Conservation (phyloP, 2,797 vertebrate genomes). For the Eidolon dupreanum region DNA sequence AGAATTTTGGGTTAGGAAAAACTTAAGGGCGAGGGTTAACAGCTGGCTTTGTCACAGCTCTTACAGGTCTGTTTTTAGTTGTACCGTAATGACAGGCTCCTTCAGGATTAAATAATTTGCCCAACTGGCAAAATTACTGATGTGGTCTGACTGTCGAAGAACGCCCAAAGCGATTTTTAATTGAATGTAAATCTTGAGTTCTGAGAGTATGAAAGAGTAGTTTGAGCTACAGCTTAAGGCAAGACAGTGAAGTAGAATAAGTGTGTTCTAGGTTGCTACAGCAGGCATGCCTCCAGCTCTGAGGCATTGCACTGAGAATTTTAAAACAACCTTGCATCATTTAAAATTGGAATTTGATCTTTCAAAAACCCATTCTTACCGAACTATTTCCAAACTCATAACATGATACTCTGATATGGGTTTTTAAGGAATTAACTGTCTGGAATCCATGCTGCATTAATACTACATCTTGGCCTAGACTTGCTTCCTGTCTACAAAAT, state of each 20-base stretch:
- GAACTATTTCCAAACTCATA: background rate
- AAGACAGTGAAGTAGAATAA: background rate
- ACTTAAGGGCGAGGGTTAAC: background rate
- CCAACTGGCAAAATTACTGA: background rate
- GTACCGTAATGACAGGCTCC: background rate
- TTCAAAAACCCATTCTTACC: background rate
- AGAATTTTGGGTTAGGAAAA: background rate
- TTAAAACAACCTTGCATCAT: background rate
- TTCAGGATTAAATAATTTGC: background rate
- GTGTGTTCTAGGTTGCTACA: background rate
- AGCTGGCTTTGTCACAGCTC: background rate
- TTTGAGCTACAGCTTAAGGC: background rate
- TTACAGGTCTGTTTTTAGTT: background rate
- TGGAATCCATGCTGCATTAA: constrained; percentile 46
- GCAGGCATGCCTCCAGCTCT: background rate
- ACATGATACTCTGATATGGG: background rate
- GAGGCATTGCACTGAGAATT: background rate
- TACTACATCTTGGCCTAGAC: constrained; percentile 33
- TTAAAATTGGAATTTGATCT: constrained; percentile 31
- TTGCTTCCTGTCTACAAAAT: constrained; percentile 37
- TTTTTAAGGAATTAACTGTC: constrained; percentile 54
- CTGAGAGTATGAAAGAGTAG: background rate
- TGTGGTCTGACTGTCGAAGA: background rate
- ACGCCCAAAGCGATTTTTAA: background rate
- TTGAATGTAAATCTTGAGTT: background rate